Evolutionary conservation across 2,797 vertebrate genomes (phyloP).

Genomic region (Myotis vivesi): DNA sequence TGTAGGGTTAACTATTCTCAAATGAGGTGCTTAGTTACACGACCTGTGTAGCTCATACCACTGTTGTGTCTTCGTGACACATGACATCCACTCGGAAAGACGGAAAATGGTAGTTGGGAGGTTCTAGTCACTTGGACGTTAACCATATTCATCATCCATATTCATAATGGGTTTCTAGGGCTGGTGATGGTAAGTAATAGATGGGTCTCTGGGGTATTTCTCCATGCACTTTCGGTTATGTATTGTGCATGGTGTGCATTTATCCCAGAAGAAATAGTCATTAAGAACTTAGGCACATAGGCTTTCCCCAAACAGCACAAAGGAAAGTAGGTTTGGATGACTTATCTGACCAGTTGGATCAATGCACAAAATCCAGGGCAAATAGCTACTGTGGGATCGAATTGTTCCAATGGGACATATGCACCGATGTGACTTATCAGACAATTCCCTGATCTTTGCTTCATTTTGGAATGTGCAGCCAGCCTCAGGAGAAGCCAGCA

Average conservation of each 20-base stretch:
- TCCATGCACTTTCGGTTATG: not conserved
- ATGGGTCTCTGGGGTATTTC: not conserved
- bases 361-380: not conserved
- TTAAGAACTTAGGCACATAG: not conserved
- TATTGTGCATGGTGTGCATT: not conserved
- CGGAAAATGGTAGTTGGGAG: rapidly evolving
- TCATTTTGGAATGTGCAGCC: not conserved
- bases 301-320: not conserved
- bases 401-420: not conserved
- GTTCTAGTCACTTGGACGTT: not conserved
- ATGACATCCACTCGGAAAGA: not conserved
- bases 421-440: not conserved
- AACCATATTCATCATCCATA: not conserved
- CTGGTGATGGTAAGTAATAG: not conserved
- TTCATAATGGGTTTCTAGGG: not conserved
- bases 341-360: not conserved
- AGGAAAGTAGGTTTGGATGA: not conserved
- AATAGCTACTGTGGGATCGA: not conserved
- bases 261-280: not conserved
- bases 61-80: not conserved
- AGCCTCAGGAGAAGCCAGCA: not conserved
- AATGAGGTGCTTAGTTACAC: not conserved
- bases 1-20: slow-evolving; percentile 50
- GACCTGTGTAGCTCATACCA: not conserved
- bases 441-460: not conserved